These are phyloP conservation scores for Epizoanthus rinbou DNA, from an alignment of 92 coral and sea anemone genomes.

Conservation along the genomic window DNA sequence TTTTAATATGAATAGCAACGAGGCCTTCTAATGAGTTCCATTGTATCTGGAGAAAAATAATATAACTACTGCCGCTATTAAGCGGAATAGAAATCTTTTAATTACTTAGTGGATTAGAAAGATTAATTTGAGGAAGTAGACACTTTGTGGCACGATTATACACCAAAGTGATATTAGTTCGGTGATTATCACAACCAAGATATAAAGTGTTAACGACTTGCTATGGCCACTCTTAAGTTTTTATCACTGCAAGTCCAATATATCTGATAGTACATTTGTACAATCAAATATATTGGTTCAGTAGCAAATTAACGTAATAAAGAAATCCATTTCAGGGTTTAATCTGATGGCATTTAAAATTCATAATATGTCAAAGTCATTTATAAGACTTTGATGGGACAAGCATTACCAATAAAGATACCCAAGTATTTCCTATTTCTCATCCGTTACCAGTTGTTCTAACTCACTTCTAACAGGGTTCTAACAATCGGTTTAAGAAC, in stretches of 20 bases:
- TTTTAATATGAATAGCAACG: background rate
- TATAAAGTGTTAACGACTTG: background rate
- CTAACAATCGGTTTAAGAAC: no score
- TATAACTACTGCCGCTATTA: background rate
- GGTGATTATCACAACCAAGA: background rate
- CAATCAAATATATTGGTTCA: conserved; percentile 3
- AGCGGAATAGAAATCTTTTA: background rate
- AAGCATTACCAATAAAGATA: no score
- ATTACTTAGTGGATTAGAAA: conserved; percentile 1
- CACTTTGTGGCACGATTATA: background rate
- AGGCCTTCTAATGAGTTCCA: background rate
- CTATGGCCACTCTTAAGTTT: background rate
- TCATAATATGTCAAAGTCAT: background rate
- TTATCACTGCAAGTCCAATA: background rate
- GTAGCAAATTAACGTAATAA: background rate
- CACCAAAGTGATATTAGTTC: background rate
- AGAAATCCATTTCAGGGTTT: background rate
- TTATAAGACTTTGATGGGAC: background rate
- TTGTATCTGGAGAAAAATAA: background rate
- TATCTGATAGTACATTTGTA: no score
- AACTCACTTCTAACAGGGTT: no score
- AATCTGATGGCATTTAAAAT: background rate
- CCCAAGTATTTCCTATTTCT: background rate
- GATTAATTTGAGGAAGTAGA: background rate
- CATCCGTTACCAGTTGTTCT: no score